A percentile compares a stretch with the other conserved stretches of the same genome.
phyloP scores from a whole-genome alignment of 2,888 invertebrate species.

The Crioceris asparagi region DNA sequence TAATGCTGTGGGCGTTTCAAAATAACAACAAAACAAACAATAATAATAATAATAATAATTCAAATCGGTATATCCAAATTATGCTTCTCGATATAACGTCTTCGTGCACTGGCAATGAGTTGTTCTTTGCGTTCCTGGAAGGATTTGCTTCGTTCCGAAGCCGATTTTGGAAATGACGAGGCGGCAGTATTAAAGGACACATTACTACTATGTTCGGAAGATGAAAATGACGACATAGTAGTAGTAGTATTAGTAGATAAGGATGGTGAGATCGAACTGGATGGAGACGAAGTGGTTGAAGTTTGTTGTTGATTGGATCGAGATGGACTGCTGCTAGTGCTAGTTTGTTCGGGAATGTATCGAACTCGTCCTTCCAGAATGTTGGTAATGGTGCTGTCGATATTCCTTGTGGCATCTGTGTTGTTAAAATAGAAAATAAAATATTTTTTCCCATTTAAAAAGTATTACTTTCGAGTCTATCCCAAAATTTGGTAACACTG shows the following conservation, averaged over 20 bases:
- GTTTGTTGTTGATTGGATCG: conserved; percentile 6
- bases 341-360: conserved; percentile 43
- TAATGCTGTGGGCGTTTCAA: too few relatives aligned
- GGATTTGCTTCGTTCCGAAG: conserved; percentile 55
- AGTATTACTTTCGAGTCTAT: too few relatives aligned
- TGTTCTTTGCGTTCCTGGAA: conserved; percentile 70
- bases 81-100: conserved; percentile 69
- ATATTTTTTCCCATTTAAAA: too few relatives aligned
- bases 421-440: too few relatives aligned
- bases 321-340: conserved; percentile 1
- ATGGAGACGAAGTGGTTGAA: conserved; percentile 10
- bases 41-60: conserved; percentile 1
- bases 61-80: conserved; percentile 39
- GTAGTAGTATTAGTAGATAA: too few relatives aligned
- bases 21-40: too few relatives aligned
- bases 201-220: conserved; percentile 2
- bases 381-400: conserved; percentile 71
- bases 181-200: conserved; percentile 31
- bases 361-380: conserved; percentile 64
- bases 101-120: conserved; percentile 66
- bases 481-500: too few relatives aligned
- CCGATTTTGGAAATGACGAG: conserved; percentile 44
- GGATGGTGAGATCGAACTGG: conserved; percentile 13
- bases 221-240: too few relatives aligned
- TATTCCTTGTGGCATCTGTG: conserved; percentile 60